Conservation (phyloP, 2,888 invertebrate genomes). For the Dendrolimus pini region DNA sequence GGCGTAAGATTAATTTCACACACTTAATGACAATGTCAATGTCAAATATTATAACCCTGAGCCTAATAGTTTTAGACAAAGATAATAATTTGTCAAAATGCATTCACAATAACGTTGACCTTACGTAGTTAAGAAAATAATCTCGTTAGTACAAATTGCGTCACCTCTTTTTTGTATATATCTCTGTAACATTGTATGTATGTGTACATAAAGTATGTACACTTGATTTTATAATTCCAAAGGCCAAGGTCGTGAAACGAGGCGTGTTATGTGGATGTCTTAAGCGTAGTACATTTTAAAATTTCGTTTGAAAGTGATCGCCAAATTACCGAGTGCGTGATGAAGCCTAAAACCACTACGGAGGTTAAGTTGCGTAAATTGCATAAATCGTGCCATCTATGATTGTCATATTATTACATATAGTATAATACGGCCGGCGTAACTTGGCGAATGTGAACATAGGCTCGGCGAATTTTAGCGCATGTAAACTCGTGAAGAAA, state of each 20-base stretch:
- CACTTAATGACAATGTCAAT: too few species aligned
- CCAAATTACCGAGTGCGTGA: conserved; percentile 26
- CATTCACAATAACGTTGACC: too few species aligned
- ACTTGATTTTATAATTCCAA: conserved; percentile 11
- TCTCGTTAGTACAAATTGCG: too few species aligned
- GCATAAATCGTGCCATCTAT: not conserved
- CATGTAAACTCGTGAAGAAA: too few species aligned
- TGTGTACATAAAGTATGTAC: conserved; percentile 1
- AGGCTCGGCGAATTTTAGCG: too few species aligned
- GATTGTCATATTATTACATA: not conserved
- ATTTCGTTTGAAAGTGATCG: conserved; percentile 27
- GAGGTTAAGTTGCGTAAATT: conserved; percentile 16
- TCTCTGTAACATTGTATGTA: not conserved
- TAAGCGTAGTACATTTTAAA: conserved; percentile 7
- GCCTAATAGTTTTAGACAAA: too few species aligned
- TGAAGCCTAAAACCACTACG: conserved; percentile 14
- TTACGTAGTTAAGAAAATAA: not conserved
- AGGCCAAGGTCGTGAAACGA: conserved; percentile 34
- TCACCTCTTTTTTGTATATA: too few species aligned
- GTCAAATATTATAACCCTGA: too few species aligned
- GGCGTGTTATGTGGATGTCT: conserved; percentile 18
- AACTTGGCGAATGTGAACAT: too few species aligned
- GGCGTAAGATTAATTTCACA: too few species aligned
- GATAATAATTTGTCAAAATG: too few species aligned
- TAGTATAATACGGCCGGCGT: not conserved